Conservation (phyloP, 2,113 vertebrate genomes). For the Aegotheles bennettii region DNA sequence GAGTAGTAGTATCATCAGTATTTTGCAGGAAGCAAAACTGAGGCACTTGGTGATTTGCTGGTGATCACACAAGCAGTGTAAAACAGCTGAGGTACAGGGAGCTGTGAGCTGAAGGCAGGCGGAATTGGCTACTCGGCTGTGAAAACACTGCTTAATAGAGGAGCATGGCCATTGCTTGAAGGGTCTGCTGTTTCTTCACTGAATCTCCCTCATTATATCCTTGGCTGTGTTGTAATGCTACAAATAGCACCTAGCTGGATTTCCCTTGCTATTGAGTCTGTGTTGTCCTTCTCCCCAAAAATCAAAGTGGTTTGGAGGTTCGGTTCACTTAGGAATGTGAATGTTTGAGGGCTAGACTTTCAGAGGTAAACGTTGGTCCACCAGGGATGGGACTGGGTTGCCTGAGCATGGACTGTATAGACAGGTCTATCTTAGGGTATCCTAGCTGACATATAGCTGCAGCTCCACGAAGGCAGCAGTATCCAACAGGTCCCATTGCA, state of each 20-base stretch:
- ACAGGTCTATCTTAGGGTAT: neutral
- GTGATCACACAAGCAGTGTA: neutral
- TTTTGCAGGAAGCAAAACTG: neutral
- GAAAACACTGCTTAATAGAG: neutral
- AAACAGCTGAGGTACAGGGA: neutral
- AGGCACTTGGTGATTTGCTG: neutral
- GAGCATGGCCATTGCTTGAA: neutral
- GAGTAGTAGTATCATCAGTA: neutral
- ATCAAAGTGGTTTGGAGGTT: neutral
- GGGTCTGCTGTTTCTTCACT: neutral
- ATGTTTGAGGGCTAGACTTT: neutral
- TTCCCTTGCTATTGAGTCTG: neutral
- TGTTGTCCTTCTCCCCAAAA: neutral
- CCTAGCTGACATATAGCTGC: neutral
- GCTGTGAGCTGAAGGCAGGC: neutral
- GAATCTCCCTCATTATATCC: neutral
- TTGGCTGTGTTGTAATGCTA: neutral
- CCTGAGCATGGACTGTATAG: neutral
- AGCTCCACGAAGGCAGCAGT: neutral
- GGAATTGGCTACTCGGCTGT: neutral
- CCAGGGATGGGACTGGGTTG: neutral
- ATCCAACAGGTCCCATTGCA: neutral
- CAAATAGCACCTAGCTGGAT: neutral
- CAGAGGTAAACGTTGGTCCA: neutral
- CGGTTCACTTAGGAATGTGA: neutral